These are phyloP conservation scores for Sericinus montela DNA, from an alignment of 2,888 invertebrate genomes.

Conservation along the genomic window DNA sequence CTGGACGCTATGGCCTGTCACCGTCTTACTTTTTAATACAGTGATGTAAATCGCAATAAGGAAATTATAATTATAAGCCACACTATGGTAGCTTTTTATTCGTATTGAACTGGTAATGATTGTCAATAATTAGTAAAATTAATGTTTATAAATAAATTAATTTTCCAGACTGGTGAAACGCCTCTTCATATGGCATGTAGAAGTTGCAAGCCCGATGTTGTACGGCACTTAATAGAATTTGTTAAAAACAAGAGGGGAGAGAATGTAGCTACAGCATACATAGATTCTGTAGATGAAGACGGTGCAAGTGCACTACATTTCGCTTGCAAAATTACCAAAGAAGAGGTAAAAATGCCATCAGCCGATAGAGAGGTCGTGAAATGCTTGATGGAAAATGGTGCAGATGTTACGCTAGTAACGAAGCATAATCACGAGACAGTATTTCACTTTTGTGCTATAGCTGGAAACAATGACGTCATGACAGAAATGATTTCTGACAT, in stretches of 20 bases:
- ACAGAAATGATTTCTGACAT: slow-evolving; percentile 96
- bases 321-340: slow-evolving; percentile 92
- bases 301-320: slow-evolving; percentile 97
- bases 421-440: slow-evolving; percentile 94
- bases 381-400: slow-evolving; percentile 93
- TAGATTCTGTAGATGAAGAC: slow-evolving; percentile 93
- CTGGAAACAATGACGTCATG: slow-evolving; percentile 97
- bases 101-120: no score
- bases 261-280: slow-evolving; percentile 89
- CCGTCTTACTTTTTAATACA: no score
- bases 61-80: no score
- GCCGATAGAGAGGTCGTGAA: slow-evolving; percentile 93
- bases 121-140: no score
- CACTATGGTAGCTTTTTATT: no score
- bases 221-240: slow-evolving; percentile 90
- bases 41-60: no score
- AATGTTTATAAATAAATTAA: no score
- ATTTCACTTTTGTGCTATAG: slow-evolving; percentile 96
- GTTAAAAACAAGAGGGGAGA: slow-evolving; percentile 87
- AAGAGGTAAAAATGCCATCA: slow-evolving; percentile 85
- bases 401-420: slow-evolving; percentile 91
- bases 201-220: slow-evolving; percentile 91
- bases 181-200: slow-evolving; percentile 96
- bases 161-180: slow-evolving; percentile 91
- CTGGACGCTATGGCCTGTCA: no score